Conservation (phyloP, 1,140 invertebrate genomes). For the Tetragonula clypearis region DNA sequence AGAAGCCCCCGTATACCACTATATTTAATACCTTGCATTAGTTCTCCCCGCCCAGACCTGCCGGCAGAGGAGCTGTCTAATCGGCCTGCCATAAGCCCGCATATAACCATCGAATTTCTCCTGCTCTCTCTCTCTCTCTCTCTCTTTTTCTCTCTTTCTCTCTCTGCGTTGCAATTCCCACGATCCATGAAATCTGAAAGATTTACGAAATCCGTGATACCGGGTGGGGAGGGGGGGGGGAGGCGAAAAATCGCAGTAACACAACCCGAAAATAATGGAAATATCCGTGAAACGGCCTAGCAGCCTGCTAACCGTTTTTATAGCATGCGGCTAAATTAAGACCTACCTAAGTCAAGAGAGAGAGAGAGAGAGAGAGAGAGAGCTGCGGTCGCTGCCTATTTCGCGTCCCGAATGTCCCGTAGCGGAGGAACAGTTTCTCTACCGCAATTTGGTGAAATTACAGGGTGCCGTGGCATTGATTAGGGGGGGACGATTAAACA, state of each 20-base stretch:
- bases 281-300: conserved; percentile 1
- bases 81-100: conserved; percentile 16
- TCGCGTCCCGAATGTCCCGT: conserved; percentile 64
- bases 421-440: conserved; percentile 53
- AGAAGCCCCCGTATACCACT: conserved; percentile 14
- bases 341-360: conserved; percentile 46
- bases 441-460: conserved; percentile 78
- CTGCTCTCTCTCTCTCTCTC: no score
- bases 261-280: background rate
- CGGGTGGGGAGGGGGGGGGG: no score
- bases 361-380: background rate
- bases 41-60: background rate
- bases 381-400: conserved; percentile 57
- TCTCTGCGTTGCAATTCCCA: conserved; percentile 25
- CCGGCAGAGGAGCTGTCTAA: background rate
- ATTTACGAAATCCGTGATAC: background rate
- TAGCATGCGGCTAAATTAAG: conserved; percentile 70
- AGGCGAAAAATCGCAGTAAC: conserved; percentile 2
- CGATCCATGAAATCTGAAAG: background rate
- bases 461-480: conserved; percentile 76
- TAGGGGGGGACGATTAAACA: conserved; percentile 76
- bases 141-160: no score
- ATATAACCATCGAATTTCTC: background rate
- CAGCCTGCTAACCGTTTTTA: conserved; percentile 33
- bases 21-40: conserved; percentile 29